Conservation (phyloP, 2,888 invertebrate genomes). For the Pardosa pseudoannulata region DNA sequence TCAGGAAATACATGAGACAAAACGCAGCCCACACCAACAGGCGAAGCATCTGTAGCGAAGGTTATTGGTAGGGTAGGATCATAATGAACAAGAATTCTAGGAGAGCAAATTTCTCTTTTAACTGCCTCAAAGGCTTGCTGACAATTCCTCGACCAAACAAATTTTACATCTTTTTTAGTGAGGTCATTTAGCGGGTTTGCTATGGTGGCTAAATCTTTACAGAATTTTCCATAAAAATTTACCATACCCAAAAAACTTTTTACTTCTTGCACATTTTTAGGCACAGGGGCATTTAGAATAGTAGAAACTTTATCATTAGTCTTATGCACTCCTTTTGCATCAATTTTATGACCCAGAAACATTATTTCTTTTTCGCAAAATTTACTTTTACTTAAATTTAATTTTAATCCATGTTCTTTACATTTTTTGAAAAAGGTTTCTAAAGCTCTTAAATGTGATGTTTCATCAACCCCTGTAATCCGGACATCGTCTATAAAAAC, state of each 20-base stretch:
- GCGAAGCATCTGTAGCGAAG: background rate
- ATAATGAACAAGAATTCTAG: background rate
- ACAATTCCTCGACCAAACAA: constrained; percentile 10
- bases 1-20: background rate
- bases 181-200: constrained; percentile 23
- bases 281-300: background rate
- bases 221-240: constrained; percentile 23
- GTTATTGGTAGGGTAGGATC: background rate
- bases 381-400: background rate
- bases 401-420: background rate
- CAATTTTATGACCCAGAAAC: constrained; percentile 10
- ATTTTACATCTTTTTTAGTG: constrained; percentile 13
- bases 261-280: constrained; percentile 5
- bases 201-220: constrained; percentile 12
- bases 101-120: constrained; percentile 15
- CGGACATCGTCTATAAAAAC: background rate
- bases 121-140: constrained; percentile 24
- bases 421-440: constrained; percentile 11
- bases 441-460: background rate
- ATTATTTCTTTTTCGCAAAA: constrained; percentile 7
- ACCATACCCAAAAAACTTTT: constrained; percentile 4
- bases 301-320: background rate
- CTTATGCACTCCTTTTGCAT: background rate
- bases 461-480: background rate
- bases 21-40: constrained; percentile 1